Conservation (phyloP, 2,797 vertebrate species). For the Anabacerthia variegaticeps region DNA sequence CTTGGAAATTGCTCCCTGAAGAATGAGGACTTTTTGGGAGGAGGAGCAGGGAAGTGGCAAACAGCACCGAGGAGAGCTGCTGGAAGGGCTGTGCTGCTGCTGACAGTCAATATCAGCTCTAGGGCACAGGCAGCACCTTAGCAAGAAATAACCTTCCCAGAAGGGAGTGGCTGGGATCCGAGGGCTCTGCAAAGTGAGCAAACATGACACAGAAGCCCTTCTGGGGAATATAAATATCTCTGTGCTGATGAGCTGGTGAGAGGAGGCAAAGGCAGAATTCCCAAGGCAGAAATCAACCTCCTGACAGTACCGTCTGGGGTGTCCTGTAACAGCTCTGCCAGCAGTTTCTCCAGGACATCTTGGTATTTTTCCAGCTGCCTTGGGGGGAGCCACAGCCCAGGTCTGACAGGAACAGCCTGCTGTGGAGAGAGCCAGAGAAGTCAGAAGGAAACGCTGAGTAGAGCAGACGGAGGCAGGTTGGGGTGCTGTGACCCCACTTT, state of each 20-base stretch:
- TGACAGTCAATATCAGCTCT: background rate
- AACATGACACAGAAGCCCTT: background rate
- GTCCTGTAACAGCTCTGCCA: conserved; percentile 52
- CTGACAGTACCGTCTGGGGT: conserved; percentile 27
- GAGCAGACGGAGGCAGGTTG: background rate
- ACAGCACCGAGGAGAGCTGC: background rate
- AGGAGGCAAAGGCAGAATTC: conserved; percentile 11
- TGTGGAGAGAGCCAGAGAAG: conserved; percentile 58
- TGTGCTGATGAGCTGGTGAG: background rate
- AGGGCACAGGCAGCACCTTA: background rate
- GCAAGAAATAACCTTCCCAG: background rate
- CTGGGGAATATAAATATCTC: conserved; percentile 42
- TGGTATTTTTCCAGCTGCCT: conserved; percentile 74
- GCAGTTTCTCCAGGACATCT: conserved; percentile 64
- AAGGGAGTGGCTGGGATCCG: background rate
- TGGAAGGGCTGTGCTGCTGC: background rate
- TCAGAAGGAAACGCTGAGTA: background rate
- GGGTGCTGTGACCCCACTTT: background rate
- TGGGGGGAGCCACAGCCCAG: conserved; percentile 64
- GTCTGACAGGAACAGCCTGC: conserved; percentile 67
- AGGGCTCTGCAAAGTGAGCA: conserved; percentile 33
- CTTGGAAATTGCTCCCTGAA: background rate
- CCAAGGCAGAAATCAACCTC: conserved; percentile 15
- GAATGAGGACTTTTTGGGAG: background rate
- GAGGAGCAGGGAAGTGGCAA: background rate